Base-by-base conservation (phyloP, 2,113 vertebrate genomes). In the Sinocyclocheilus maitianheensis region DNA sequence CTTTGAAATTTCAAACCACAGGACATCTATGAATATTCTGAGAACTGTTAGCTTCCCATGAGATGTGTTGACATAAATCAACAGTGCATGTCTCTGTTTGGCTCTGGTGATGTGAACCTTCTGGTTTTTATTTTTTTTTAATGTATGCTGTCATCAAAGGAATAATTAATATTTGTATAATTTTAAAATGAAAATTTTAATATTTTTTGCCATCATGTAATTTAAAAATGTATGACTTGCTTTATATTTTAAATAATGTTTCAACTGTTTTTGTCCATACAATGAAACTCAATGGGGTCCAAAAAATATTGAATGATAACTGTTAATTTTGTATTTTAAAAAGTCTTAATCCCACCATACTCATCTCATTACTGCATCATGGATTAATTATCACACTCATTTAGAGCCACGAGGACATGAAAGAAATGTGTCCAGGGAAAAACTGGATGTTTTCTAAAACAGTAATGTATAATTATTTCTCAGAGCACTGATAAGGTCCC, bases 401-500 rank as follows among this genome's bases (percentile, higher is more conserved):
- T 30, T 53, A 18, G 46, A 30, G 53, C 14, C 26, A 78, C 26
- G 26, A 78, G 51, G 16, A 80, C 55, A 80, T n/a, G 1, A 2
- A 60, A 46, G 43, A 46, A 67, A 69, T 51, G 10, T 69, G 8
- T 69, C 22, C 58, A 80, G 58, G 55, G 40, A 82, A 69, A 69
- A 40, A 6, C 10, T 67, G 6, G 8, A 81, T 81, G n/a, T 51
- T 81, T 65, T 81, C 69, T 75, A 67, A 63, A 81, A 24, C 48
- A 24, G 10, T 7, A 34, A 85, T 77, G 60, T 67, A 18, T 18
- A 63, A 80, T 63, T 46, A 80, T 63, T 80, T n/a, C 30, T 11
- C 37, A 46, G 84, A 18, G 46, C 3, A 43, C 46, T 16, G 43
- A 67, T 46, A 71, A 71, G 26, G n/a, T 24, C 72, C 43, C 48